These are phyloP conservation scores for Sebastes elongatus DNA, from an alignment of 2,797 vertebrate species.

Conservation along the genomic window DNA sequence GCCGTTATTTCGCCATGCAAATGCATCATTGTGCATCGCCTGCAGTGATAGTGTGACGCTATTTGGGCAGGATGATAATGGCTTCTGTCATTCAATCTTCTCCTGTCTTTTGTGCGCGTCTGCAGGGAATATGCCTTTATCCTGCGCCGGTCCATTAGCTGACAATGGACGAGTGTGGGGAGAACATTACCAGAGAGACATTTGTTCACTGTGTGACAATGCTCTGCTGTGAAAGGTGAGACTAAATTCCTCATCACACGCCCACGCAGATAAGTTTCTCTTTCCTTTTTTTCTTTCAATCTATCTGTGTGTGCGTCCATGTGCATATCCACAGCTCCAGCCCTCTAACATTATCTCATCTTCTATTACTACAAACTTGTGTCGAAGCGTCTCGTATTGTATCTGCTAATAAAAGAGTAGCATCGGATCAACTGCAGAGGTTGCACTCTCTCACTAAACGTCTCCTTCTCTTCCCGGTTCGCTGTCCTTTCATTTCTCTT, in stretches of 20 bases:
- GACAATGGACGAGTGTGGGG: conserved; percentile 31
- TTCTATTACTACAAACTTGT: neutral
- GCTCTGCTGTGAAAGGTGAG: conserved; percentile 31
- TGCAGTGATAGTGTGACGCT: neutral
- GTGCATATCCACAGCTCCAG: rapidly evolving
- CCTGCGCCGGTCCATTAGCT: conserved; percentile 38
- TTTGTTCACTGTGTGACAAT: conserved; percentile 17
- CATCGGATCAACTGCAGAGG: conserved; percentile 12
- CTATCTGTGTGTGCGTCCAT: neutral
- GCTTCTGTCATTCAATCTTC: conserved; percentile 39
- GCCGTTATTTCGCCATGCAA: neutral
- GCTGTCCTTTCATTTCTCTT: conserved; percentile 34
- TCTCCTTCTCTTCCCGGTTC: conserved; percentile 7
- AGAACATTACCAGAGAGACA: neutral
- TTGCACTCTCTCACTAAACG: neutral
- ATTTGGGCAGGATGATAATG: conserved; percentile 4
- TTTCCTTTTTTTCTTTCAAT: neutral
- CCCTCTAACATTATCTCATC: neutral
- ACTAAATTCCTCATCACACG: neutral
- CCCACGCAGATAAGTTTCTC: neutral
- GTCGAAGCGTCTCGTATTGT: neutral
- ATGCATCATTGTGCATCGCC: neutral
- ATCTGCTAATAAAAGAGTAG: neutral
- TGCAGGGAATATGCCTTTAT: conserved; percentile 18
- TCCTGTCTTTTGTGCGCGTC: conserved; percentile 16